Evolutionary conservation across 2,888 invertebrate genomes (phyloP).

Genomic region (Hyppa rectilinea): DNA sequence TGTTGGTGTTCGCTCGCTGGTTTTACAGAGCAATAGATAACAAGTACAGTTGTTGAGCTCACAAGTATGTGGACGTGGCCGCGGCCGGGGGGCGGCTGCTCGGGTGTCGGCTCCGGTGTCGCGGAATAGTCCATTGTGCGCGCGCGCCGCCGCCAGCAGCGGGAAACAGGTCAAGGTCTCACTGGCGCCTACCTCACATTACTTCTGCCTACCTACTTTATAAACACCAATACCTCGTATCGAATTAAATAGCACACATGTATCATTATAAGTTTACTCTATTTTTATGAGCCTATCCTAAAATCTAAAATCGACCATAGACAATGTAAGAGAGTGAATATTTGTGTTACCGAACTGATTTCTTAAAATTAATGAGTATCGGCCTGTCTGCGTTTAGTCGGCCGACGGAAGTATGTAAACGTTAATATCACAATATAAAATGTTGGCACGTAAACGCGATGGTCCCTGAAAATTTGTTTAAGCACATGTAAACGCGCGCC

Average conservation of each 20-base stretch:
- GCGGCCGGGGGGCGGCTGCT: constrained; percentile 68
- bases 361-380: constrained; percentile 57
- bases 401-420: constrained; percentile 58
- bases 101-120: constrained; percentile 83
- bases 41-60: constrained; percentile 39
- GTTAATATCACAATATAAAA: constrained; percentile 67
- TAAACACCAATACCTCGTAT: constrained; percentile 48
- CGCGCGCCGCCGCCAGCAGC: constrained; percentile 68
- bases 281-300: constrained; percentile 24
- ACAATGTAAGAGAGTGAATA: constrained; percentile 30
- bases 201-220: constrained; percentile 69
- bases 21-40: constrained; percentile 35
- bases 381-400: constrained; percentile 56
- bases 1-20: constrained; percentile 18
- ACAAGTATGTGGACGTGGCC: constrained; percentile 47
- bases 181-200: constrained; percentile 81
- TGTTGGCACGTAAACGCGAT: constrained; percentile 65
- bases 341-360: constrained; percentile 42
- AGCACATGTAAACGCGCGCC: constrained; percentile 75
- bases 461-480: constrained; percentile 78
- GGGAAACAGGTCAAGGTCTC: constrained; percentile 86
- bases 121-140: constrained; percentile 85
- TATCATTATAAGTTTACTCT: constrained; percentile 39
- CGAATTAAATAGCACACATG: constrained; percentile 53
- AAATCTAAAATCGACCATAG: constrained; percentile 26